Conservation (phyloP, 2,113 vertebrate genomes). For the Ranitomeya variabilis region DNA sequence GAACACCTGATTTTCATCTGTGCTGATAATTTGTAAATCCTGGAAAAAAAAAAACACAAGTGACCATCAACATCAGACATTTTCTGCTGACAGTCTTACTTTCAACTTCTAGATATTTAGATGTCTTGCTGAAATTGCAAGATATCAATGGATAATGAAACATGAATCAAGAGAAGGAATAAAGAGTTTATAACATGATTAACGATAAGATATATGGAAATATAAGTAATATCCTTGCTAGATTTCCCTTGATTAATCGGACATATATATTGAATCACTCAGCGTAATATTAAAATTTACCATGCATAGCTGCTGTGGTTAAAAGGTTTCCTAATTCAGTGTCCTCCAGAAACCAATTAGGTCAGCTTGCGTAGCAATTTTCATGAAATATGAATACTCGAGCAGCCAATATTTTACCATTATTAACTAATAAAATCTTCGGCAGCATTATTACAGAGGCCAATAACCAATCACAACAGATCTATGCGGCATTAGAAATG, state of each 20-base stretch:
- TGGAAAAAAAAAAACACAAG: conserved; percentile 60
- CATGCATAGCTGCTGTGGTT: conserved; percentile 39
- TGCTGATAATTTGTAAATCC: conserved; percentile 95
- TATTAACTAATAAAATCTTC: conserved; percentile 53
- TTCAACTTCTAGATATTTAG: not conserved
- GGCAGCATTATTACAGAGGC: conserved; percentile 35
- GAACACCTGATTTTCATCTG: conserved; percentile 92
- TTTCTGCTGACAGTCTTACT: no score
- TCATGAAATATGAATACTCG: conserved; percentile 57
- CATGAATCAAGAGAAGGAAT: conserved; percentile 28
- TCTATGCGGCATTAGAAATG: conserved; percentile 40
- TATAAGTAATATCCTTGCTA: conserved; percentile 46
- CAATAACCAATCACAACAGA: conserved; percentile 52
- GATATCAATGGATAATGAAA: not conserved
- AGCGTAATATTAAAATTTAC: conserved; percentile 31
- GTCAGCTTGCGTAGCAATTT: conserved; percentile 56
- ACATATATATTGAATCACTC: conserved; percentile 49
- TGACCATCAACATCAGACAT: not conserved
- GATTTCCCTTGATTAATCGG: conserved; percentile 53
- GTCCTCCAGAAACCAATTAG: conserved; percentile 57
- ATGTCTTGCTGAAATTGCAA: not conserved
- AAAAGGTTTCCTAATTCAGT: conserved; percentile 53
- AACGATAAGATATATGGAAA: conserved; percentile 38
- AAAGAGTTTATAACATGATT: conserved; percentile 43
- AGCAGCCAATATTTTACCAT: conserved; percentile 55